These are phyloP conservation scores for Anastrepha obliqua DNA, from an alignment of 1,140 invertebrate genomes.

Conservation along the genomic window DNA sequence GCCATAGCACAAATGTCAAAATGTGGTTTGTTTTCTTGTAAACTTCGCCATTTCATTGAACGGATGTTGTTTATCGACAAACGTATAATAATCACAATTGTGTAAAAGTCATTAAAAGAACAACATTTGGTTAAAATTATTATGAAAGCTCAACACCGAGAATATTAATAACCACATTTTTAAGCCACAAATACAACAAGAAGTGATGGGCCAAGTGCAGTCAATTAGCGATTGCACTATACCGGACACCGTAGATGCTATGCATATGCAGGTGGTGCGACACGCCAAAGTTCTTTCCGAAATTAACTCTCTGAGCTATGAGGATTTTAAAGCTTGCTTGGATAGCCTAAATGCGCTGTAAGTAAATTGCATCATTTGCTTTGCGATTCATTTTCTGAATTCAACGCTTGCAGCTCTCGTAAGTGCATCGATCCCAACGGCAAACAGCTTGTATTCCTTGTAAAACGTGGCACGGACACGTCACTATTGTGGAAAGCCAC, in stretches of 20 bases:
- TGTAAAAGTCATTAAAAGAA: neutral
- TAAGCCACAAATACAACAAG: neutral
- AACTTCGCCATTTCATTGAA: neutral
- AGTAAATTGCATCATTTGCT: constrained; percentile 58
- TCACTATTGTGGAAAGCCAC: constrained; percentile 82
- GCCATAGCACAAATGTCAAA: neutral
- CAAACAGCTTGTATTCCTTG: constrained; percentile 80
- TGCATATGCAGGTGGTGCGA: constrained; percentile 64
- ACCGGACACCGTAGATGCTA: constrained; percentile 61
- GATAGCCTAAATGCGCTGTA: constrained; percentile 76
- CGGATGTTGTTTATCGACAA: neutral
- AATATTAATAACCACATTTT: neutral
- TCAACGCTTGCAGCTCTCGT: constrained; percentile 74
- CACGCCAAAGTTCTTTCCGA: constrained; percentile 72
- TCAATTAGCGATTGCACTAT: constrained; percentile 59
- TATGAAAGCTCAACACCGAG: neutral
- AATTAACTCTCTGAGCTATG: constrained; percentile 75
- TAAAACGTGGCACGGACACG: constrained; percentile 80
- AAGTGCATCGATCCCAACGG: constrained; percentile 78
- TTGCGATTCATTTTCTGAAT: neutral
- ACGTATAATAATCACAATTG: neutral
- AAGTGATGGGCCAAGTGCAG: constrained; percentile 60
- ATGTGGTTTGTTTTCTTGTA: neutral
- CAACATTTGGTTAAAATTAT: neutral
- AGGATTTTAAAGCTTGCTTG: constrained; percentile 76